Percentiles rank a stretch among this genome's conserved stretches.
phyloP scores from a whole-genome alignment of 1,140 invertebrate species.

The Pristionchus pacificus region DNA sequence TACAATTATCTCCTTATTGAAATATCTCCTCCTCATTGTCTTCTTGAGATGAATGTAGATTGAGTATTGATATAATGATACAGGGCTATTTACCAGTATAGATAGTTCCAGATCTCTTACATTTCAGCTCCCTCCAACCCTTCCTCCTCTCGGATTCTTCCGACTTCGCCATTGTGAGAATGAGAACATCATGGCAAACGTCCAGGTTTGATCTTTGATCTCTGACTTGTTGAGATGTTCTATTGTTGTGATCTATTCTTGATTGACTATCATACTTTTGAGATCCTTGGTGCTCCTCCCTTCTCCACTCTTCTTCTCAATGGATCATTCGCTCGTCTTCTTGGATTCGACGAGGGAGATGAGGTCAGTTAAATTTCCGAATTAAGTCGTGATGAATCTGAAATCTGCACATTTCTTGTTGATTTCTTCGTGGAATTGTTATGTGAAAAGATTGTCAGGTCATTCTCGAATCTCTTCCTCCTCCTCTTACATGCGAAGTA shows the following conservation, averaged over 20 bases:
- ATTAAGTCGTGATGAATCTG: too few species aligned
- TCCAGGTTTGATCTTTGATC: background rate
- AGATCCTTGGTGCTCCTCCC: background rate
- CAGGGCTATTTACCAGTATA: background rate
- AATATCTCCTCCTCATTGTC: too few species aligned
- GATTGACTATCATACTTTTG: background rate
- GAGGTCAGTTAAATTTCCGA: background rate
- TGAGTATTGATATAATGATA: background rate
- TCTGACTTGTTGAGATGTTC: background rate
- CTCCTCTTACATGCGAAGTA: background rate
- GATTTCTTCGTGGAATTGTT: too few species aligned
- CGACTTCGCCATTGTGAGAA: too few species aligned
- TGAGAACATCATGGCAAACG: background rate
- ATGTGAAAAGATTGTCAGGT: background rate
- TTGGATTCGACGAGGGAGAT: background rate
- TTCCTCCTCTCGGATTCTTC: background rate
- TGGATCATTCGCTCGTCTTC: background rate
- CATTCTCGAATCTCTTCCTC: background rate
- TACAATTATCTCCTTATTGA: too few species aligned
- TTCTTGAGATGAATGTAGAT: background rate
- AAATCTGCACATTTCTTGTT: too few species aligned
- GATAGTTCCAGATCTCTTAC: background rate
- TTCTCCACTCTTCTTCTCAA: background rate
- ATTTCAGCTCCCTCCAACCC: background rate
- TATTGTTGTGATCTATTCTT: background rate